Evolutionary conservation across 2,113 vertebrate genomes (phyloP).

Genomic region (Tonatia bakeri): DNA sequence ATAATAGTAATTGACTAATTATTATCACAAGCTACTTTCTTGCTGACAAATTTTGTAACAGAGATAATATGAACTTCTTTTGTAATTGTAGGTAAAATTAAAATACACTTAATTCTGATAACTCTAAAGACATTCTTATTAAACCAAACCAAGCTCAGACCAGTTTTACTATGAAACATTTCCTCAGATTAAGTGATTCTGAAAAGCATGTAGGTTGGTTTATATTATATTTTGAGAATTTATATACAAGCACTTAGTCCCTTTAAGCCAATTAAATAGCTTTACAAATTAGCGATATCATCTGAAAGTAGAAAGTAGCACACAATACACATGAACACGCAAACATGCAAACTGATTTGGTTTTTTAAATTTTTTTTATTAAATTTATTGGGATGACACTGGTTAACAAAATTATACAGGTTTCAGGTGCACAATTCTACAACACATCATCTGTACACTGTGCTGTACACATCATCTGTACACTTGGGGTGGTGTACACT

Average conservation of each 20-base stretch:
- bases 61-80: neutral
- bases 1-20: neutral
- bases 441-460: too few relatives aligned
- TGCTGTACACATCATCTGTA: too few relatives aligned
- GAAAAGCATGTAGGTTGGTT: neutral
- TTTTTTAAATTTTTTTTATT: neutral
- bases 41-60: neutral
- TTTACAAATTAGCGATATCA: neutral
- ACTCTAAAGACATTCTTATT: neutral
- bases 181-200: neutral
- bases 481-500: too few relatives aligned
- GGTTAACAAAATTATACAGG: too few relatives aligned
- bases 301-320: neutral
- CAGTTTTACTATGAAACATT: neutral
- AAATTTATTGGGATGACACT: too few relatives aligned
- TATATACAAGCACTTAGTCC: neutral
- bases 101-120: neutral
- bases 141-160: neutral
- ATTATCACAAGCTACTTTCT: neutral
- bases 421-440: too few relatives aligned
- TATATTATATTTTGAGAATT: neutral
- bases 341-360: neutral
- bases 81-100: neutral
- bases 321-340: neutral
- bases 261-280: neutral